These are phyloP conservation scores for Troides aeacus DNA, from an alignment of 2,888 invertebrate species.

Conservation along the genomic window DNA sequence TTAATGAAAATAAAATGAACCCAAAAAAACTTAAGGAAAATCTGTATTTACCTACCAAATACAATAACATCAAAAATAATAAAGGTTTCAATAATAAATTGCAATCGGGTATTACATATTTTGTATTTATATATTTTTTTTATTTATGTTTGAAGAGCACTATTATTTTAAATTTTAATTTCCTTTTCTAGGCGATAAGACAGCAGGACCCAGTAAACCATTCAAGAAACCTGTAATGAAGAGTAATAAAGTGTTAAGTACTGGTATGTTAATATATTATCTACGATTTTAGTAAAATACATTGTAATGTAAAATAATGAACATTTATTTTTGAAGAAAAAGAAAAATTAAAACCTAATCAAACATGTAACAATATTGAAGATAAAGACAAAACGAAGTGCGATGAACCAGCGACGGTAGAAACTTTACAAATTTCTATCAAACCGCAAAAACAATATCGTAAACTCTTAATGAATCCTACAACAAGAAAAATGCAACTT, in stretches of 20 bases:
- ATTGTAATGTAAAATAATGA: not conserved
- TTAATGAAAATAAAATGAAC: not conserved
- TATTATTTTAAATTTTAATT: not conserved
- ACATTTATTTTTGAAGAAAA: constrained; percentile 7
- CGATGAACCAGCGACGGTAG: constrained; percentile 32
- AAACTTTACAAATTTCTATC: constrained; percentile 16
- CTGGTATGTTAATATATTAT: constrained; percentile 14
- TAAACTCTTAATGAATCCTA: constrained; percentile 14
- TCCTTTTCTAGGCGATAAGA: constrained; percentile 21
- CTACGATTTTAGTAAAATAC: not conserved
- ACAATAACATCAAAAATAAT: not conserved
- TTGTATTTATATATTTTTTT: not conserved
- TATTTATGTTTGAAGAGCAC: not conserved
- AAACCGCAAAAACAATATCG: constrained; percentile 18
- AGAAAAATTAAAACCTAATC: constrained; percentile 44
- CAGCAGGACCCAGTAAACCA: constrained; percentile 29
- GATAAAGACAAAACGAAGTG: constrained; percentile 31
- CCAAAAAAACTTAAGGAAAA: not conserved
- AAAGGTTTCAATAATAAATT: constrained; percentile 20
- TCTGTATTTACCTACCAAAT: constrained; percentile 5
- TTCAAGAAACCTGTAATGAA: constrained; percentile 12
- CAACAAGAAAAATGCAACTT: constrained; percentile 8
- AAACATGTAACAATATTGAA: not conserved
- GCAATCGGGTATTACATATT: constrained; percentile 25
- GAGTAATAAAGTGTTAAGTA: constrained; percentile 19